A percentile compares a stretch with the other conserved stretches of the same genome.
These are phyloP conservation scores for Bombus ignitus DNA, from an alignment of 1,140 invertebrate genomes.

Conservation along the genomic window DNA sequence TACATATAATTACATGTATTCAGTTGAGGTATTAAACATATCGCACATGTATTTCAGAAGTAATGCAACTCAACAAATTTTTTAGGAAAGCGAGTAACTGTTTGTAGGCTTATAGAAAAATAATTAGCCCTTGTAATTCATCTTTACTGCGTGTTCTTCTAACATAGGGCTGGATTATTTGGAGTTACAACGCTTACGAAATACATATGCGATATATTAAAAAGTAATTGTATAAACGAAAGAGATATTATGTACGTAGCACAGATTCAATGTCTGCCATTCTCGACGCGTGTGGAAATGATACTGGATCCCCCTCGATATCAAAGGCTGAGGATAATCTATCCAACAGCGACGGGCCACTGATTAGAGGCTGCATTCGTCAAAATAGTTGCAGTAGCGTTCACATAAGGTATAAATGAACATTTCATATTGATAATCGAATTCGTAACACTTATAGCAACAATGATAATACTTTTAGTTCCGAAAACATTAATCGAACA, in stretches of 20 bases:
- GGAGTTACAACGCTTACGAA: neutral
- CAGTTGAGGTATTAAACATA: neutral
- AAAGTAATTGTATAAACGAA: neutral
- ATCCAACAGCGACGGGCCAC: slow-evolving; percentile 78
- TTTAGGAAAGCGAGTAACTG: neutral
- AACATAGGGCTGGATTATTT: neutral
- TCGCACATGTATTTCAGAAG: neutral
- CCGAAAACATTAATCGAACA: slow-evolving; percentile 54
- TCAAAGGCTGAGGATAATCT: slow-evolving; percentile 79
- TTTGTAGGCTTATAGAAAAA: neutral
- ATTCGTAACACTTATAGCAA: neutral
- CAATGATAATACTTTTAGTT: slow-evolving; percentile 18
- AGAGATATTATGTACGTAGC: neutral
- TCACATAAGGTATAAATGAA: slow-evolving; percentile 43
- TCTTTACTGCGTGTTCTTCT: neutral
- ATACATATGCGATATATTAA: neutral
- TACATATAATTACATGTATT: neutral
- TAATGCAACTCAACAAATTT: neutral
- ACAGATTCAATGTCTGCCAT: slow-evolving; percentile 49
- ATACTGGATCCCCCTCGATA: slow-evolving; percentile 76
- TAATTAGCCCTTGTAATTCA: neutral
- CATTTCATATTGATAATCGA: neutral
- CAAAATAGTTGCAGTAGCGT: slow-evolving; percentile 57
- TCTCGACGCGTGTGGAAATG: slow-evolving; percentile 59
- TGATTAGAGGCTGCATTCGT: slow-evolving; percentile 71